These are phyloP conservation scores for Brachionus plicatilis DNA, from an alignment of 1,140 invertebrate species.

Conservation along the genomic window DNA sequence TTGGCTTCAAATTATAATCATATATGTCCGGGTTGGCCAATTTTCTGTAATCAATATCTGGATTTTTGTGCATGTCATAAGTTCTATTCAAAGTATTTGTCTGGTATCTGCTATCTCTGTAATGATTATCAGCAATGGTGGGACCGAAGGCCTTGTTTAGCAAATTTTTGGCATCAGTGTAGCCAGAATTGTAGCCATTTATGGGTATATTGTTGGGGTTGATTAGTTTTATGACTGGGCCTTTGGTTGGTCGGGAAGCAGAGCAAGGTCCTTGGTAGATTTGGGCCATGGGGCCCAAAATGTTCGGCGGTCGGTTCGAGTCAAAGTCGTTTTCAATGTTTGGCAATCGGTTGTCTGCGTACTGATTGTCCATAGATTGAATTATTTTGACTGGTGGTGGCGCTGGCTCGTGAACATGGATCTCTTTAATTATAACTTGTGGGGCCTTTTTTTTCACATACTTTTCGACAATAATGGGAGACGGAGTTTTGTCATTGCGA, in stretches of 20 bases:
- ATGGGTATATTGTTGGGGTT: not conserved
- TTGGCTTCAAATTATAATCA: not conserved
- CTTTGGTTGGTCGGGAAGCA: not conserved
- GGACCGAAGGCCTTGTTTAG: not conserved
- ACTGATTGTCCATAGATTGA: constrained; percentile 28
- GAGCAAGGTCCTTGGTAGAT: not conserved
- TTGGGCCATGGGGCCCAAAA: not conserved
- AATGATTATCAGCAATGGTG: not conserved
- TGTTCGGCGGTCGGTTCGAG: not conserved
- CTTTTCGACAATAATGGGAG: constrained; percentile 28
- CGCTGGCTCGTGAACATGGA: constrained; percentile 32
- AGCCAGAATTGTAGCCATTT: not conserved
- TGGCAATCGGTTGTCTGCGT: not conserved
- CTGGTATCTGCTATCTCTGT: not conserved
- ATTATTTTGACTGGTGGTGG: constrained; percentile 36
- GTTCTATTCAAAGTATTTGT: not conserved
- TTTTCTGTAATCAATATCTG: not conserved
- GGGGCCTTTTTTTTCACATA: constrained; percentile 25
- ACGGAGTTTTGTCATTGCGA: constrained; percentile 9
- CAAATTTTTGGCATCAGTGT: not conserved
- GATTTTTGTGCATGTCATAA: not conserved
- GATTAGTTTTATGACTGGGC: not conserved
- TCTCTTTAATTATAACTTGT: constrained; percentile 33
- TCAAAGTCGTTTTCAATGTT: not conserved
- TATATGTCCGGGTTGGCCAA: not conserved